phyloP scores from a whole-genome alignment of 2,797 vertebrate genomes.

The Chrosomus eos region DNA sequence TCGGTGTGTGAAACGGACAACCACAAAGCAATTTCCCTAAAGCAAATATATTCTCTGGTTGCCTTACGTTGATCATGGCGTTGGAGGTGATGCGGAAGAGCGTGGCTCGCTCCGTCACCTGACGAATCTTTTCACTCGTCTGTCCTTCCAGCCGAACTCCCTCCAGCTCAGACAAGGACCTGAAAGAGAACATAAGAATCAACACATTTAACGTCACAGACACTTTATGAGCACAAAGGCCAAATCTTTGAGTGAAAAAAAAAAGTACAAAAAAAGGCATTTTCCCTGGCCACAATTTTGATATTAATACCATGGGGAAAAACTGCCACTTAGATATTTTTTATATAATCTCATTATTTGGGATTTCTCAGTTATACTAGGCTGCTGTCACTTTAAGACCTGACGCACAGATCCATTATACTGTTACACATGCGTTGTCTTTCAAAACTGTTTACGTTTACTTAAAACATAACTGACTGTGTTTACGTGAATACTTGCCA shows the following conservation, averaged over 20 bases:
- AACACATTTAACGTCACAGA: not conserved
- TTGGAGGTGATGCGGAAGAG: conserved; percentile 97
- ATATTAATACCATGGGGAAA: too few species aligned
- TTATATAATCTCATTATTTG: too few species aligned
- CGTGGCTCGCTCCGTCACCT: conserved; percentile 93
- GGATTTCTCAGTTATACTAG: too few species aligned
- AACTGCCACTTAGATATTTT: too few species aligned
- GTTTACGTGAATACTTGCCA: too few species aligned
- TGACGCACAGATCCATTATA: too few species aligned
- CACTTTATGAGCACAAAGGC: not conserved
- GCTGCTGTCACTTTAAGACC: too few species aligned
- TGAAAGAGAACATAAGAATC: conserved; percentile 68
- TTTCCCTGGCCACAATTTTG: too few species aligned
- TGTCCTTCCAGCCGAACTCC: conserved; percentile 83
- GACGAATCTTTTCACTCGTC: conserved; percentile 91
- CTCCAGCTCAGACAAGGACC: conserved; percentile 95
- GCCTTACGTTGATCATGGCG: conserved; percentile 96
- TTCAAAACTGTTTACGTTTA: too few species aligned
- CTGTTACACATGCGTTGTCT: too few species aligned
- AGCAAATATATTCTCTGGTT: not conserved
- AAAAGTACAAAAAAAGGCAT: too few species aligned
- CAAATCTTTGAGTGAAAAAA: not conserved
- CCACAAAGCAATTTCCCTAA: not conserved
- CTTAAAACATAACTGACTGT: too few species aligned
- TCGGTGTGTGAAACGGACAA: not conserved